A percentile compares a stretch with the other conserved stretches of the same genome.
phyloP scores from a whole-genome alignment of 2,113 vertebrate species.

The Gambusia affinis region DNA sequence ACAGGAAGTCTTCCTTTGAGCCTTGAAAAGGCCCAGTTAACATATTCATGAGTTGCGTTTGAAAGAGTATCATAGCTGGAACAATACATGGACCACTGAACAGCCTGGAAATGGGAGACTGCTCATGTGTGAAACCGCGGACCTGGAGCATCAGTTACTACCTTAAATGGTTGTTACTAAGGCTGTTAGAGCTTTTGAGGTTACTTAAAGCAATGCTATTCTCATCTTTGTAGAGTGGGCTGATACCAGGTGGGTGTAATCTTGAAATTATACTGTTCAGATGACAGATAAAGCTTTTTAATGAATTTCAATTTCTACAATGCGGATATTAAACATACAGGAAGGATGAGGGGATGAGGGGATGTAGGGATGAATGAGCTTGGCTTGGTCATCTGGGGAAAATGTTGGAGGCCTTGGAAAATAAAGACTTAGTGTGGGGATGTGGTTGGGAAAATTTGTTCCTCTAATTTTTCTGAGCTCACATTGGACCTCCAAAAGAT shows the following conservation, averaged over 20 bases:
- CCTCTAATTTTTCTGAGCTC: background rate
- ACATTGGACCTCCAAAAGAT: background rate
- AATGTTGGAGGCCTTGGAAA: background rate
- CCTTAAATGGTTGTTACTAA: background rate
- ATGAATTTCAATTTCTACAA: too few species aligned
- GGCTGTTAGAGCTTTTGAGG: background rate
- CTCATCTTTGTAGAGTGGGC: background rate
- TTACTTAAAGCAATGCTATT: background rate
- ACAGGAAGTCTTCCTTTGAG: conserved; percentile 18
- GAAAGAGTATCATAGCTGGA: background rate
- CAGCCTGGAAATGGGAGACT: background rate
- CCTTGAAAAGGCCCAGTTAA: background rate
- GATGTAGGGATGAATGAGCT: background rate
- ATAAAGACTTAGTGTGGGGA: background rate
- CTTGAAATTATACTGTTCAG: background rate
- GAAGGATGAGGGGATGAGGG: background rate
- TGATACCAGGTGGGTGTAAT: background rate
- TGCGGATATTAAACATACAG: too few species aligned
- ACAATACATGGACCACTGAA: background rate
- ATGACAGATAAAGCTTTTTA: too few species aligned
- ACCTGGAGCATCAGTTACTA: background rate
- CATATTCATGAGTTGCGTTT: background rate
- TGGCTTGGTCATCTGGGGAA: background rate
- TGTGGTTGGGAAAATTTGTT: background rate
- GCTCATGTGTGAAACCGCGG: background rate